Percentiles rank a stretch among this genome's conserved stretches.
These are phyloP conservation scores for Rhopalosiphum nymphaeae DNA, from an alignment of 2,888 invertebrate genomes.

Conservation along the genomic window DNA sequence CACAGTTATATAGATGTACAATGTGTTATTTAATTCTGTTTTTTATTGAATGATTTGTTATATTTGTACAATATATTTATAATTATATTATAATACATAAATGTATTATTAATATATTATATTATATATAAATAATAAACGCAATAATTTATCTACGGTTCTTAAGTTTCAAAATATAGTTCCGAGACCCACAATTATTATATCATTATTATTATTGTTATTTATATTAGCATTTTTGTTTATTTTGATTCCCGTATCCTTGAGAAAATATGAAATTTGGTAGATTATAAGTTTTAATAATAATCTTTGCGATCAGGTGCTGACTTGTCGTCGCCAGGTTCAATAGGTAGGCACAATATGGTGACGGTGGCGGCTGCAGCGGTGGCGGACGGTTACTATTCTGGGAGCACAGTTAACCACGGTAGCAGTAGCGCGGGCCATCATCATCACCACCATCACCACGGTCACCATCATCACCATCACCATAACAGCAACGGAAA, in stretches of 20 bases:
- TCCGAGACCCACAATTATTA: neutral
- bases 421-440: neutral
- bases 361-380: neutral
- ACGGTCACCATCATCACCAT: slow-evolving; percentile 43
- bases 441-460: neutral
- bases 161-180: neutral
- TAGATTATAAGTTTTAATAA: neutral
- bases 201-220: no score
- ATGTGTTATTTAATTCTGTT: no score
- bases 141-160: neutral
- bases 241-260: neutral
- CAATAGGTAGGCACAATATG: slow-evolving; percentile 47
- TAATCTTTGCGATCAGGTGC: neutral
- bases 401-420: neutral
- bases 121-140: neutral
- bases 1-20: no score
- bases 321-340: slow-evolving; percentile 25
- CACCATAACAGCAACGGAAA: slow-evolving; percentile 31
- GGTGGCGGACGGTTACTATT: slow-evolving; percentile 35
- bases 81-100: no score
- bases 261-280: neutral
- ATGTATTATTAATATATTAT: no score
- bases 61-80: no score
- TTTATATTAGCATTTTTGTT: neutral
- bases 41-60: no score